Percentiles rank a stretch among this genome's conserved stretches.
phyloP scores from a whole-genome alignment of 2,888 invertebrate genomes.

The Thecocarcelia acutangulata region DNA sequence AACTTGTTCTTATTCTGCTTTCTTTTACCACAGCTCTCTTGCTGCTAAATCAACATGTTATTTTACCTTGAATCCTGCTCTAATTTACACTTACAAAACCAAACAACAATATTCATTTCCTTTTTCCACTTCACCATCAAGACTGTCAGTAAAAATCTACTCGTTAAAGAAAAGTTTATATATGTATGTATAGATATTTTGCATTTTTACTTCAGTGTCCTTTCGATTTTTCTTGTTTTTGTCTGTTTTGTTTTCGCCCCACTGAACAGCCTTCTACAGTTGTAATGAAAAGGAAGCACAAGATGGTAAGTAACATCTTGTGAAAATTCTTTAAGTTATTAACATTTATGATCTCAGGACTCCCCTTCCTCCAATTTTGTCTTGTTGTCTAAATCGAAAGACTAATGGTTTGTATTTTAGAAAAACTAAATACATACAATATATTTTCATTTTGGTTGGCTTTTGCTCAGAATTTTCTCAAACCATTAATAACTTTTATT shows the following conservation, averaged over 20 bases:
- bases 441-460: conserved; percentile 22
- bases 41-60: conserved; percentile 24
- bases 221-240: not conserved
- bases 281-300: conserved; percentile 5
- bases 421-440: conserved; percentile 8
- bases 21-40: too few relatives aligned
- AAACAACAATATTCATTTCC: not conserved
- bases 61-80: conserved; percentile 37
- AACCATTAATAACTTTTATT: conserved; percentile 67
- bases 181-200: too few relatives aligned
- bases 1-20: too few relatives aligned
- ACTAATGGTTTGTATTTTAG: conserved; percentile 7
- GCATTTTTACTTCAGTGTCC: not conserved
- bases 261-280: not conserved
- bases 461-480: conserved; percentile 46
- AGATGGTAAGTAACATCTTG: conserved; percentile 60
- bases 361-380: not conserved
- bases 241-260: not conserved
- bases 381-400: not conserved
- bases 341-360: conserved; percentile 57
- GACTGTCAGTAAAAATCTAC: too few relatives aligned
- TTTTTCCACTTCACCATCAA: too few relatives aligned
- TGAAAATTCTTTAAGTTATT: conserved; percentile 54
- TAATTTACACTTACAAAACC: not conserved
- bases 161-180: too few relatives aligned